Evolutionary conservation across 2,797 vertebrate genomes (phyloP), one percentile per base, ranked within the genome.

Genomic region (Holocentrus rufus): DNA sequence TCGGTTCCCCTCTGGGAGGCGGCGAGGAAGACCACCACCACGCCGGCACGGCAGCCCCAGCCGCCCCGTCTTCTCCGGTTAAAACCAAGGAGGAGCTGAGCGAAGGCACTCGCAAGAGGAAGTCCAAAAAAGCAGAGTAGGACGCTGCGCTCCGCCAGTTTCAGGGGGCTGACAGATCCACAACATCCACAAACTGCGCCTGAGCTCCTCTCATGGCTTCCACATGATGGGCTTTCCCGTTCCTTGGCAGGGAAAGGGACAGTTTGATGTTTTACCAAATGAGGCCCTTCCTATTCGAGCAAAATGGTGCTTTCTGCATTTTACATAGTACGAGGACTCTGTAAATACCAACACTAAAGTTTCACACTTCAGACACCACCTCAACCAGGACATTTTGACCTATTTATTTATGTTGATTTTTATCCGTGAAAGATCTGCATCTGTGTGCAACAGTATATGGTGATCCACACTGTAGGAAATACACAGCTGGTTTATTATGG

Each of bases 121-220:
- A 98, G 91, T 93, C 94, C 49, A 99, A 99, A 93, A 99, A 99
- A 88, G 97, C 95, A 0, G 97, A 99, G 88, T 99, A 96, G 92
- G 80, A 65, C 1, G 30, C 36, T 1, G 27, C 17, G 22, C 49
- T 23, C 31, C 47, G 18, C 69, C 34, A 47, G 67, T 13, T 55
- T 46, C 36, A 49, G 23, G 23, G 30, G 60, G 36, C 17, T 54
- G 60, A 61, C 20, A 34, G 50, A 50, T 14, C 20, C 69, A 44
- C 47, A 18, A 27, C 18, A 31, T 71, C 67, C 61, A 61, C 42
- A 82, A 85, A 80, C 79, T 78, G 83, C 79, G 66, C 85, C 83
- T 56, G 71, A 88, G 76, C 84, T 76, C 69, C 80, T 80, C 75
- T 88, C 65, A 73, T 42, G 74, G 72, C 68, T 59, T 70, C 74